Base-by-base conservation (phyloP, 1,140 invertebrate genomes). In the Bradynema listronoti region DNA sequence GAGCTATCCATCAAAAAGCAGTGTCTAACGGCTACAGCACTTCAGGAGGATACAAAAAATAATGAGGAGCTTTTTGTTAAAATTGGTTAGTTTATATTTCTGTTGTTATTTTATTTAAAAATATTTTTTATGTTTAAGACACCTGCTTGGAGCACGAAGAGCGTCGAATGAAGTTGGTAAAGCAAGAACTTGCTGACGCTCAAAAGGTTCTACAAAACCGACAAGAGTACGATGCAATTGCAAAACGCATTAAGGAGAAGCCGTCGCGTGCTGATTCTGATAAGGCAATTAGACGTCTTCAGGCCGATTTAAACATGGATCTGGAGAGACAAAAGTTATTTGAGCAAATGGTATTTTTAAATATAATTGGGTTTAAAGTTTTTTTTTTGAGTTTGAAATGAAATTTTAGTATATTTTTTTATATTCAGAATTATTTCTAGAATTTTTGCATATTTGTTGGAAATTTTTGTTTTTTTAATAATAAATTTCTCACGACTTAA, bases 151-250 rank as follows among this genome's bases (percentile, higher is more conserved):
- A n/a, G n/a, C n/a, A n/a, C n/a, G n/a, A n/a, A n/a, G n/a, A n/a
- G n/a, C n/a, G n/a, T n/a, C 30, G 41, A 43, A 67, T 67, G 64
- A 68, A 69, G 19, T 14, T 36, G 7, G 57, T 71, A 24, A 68
- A 68, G 49, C 39, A 61, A 39, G 69, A 68, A 30, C 34, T 68
- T 9, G 45, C 46, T 11, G 36, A 69, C 22, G 68, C 66, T 4
- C 64, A 71, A 36, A n/a, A 36, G 30, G 50, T 68, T 29, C 66
- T 62, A 16, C 70, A 71, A 25, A 68, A 68, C 52, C 34, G 52
- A 45, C 68, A 71, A 29, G 68, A 68, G 52, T 68, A 68, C 53
- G 66, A 68, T 25, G 24, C 29, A 24, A 22, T 69, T 16, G 66
- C 66, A 5, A 66, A 67, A 51, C 24, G 51, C 33, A 68, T 68